A percentile compares a stretch with the other conserved stretches of the same genome.
These are phyloP conservation scores for Creontiades dilutus DNA, from an alignment of 2,888 invertebrate species.

Conservation along the genomic window DNA sequence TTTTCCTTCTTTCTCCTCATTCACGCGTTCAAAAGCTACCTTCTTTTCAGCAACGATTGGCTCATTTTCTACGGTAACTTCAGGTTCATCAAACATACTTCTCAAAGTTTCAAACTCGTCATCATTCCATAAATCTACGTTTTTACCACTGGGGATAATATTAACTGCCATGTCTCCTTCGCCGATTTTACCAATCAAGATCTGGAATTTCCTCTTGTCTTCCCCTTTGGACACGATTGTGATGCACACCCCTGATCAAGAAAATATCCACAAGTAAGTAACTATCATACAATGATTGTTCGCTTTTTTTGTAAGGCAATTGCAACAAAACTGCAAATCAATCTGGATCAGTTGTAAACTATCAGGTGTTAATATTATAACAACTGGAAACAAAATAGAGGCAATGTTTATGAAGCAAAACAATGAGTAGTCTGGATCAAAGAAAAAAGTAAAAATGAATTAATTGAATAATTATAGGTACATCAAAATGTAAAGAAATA, in stretches of 20 bases:
- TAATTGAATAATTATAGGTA: no score
- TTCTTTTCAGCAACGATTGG: background rate
- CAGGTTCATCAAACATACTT: conserved; percentile 25
- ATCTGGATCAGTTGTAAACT: conserved; percentile 10
- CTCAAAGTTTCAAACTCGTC: conserved; percentile 68
- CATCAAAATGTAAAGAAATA: no score
- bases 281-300: background rate
- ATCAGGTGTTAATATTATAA: background rate
- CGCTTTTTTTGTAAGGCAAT: background rate
- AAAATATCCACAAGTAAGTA: conserved; percentile 17
- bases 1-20: background rate
- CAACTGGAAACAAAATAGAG: no score
- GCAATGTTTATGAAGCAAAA: no score
- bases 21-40: background rate
- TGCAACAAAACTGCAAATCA: conserved; percentile 33
- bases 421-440: no score
- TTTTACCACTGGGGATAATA: conserved; percentile 76
- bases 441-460: no score
- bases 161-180: conserved; percentile 78
- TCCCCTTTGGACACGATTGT: conserved; percentile 85
- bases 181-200: conserved; percentile 79
- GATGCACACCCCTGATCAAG: conserved; percentile 78
- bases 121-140: conserved; percentile 77
- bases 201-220: conserved; percentile 82
- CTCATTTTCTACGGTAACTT: background rate